These are phyloP conservation scores for Paratrypauchen microcephalus DNA, from an alignment of 2,797 vertebrate genomes.

Conservation along the genomic window DNA sequence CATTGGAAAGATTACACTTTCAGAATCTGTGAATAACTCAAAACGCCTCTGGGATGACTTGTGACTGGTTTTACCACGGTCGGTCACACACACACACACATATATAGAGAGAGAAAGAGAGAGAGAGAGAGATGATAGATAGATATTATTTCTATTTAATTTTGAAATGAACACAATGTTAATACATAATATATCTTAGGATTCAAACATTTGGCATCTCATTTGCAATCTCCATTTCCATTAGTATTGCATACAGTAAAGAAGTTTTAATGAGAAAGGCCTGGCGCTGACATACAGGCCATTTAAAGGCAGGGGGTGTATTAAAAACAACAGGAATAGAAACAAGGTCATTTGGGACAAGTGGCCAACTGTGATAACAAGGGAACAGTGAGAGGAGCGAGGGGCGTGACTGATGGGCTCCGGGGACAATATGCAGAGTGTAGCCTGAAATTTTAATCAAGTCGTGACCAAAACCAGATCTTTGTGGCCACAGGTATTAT, in stretches of 20 bases:
- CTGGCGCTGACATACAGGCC: constrained; percentile 8
- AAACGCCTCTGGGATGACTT: no score
- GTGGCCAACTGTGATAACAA: constrained; percentile 60
- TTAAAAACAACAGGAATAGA: constrained; percentile 39
- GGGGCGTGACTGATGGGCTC: constrained; percentile 46
- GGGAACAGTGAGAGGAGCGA: constrained; percentile 54
- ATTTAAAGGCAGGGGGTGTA: constrained; percentile 55
- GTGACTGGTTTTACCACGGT: no score
- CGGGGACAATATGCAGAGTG: constrained; percentile 38
- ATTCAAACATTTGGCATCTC: neutral
- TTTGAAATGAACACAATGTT: no score
- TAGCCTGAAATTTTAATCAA: constrained; percentile 50
- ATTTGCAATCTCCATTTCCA: neutral
- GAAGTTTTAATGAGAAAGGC: constrained; percentile 42
- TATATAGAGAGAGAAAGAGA: no score
- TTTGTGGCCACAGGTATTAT: neutral
- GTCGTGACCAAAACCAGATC: constrained; percentile 14
- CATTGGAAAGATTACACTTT: no score
- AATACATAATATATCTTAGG: no score
- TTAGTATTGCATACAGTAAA: constrained; percentile 9
- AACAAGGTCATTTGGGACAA: constrained; percentile 54
- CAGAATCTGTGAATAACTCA: no score
- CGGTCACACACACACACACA: no score
- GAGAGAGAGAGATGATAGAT: no score
- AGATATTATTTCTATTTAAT: no score